A percentile compares a stretch with the other conserved stretches of the same genome.
Conservation (phyloP, 2,113 vertebrate species). For the Sebastes schlegelii region DNA sequence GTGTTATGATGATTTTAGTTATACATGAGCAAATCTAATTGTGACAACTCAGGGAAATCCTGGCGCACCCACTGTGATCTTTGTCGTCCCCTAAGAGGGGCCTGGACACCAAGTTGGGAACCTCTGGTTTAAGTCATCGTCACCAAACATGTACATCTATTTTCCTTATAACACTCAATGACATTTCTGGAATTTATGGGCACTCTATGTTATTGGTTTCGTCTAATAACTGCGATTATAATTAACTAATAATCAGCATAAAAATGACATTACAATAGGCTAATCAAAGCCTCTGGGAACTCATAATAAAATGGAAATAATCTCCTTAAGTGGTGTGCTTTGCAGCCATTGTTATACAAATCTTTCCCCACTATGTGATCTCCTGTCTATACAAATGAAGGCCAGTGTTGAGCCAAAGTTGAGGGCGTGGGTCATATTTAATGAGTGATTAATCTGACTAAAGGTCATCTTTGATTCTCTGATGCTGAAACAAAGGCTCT, state of each 20-base stretch:
- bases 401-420: not conserved
- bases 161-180: not conserved
- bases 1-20: no score
- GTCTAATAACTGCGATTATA: not conserved
- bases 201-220: not conserved
- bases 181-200: not conserved
- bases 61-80: no score
- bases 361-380: not conserved
- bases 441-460: slow-evolving; percentile 20
- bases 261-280: not conserved
- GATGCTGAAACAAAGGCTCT: slow-evolving; percentile 57
- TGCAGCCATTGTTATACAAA: not conserved
- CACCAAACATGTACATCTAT: not conserved
- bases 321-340: not conserved
- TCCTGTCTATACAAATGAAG: not conserved
- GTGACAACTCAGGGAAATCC: no score
- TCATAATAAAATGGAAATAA: no score
- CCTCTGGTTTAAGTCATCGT: not conserved
- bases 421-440: slow-evolving; percentile 17
- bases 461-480: slow-evolving; percentile 61
- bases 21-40: no score
- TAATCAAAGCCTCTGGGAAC: not conserved
- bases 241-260: not conserved
- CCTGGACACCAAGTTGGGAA: no score
- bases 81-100: no score